phyloP scores from a whole-genome alignment of 2,888 invertebrate species.

The Amphimallon solstitiale region DNA sequence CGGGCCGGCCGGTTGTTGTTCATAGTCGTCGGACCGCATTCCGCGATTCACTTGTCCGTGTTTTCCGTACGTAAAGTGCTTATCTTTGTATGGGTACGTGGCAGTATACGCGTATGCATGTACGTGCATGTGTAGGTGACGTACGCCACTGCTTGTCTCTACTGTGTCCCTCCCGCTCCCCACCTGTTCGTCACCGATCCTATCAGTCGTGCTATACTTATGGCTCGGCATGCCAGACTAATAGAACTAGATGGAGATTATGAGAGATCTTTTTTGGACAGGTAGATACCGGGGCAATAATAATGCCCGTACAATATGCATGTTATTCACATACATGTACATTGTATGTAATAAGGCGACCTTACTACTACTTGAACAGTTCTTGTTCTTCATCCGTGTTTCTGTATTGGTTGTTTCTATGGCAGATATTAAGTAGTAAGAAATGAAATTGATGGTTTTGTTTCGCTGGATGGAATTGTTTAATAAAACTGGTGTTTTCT shows the following conservation, averaged over 20 bases:
- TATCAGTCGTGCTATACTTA: conserved; percentile 53
- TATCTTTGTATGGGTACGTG: no score
- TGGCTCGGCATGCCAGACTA: conserved; percentile 51
- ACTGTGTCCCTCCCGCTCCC: neutral
- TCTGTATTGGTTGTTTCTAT: no score
- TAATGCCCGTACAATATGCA: conserved; percentile 3
- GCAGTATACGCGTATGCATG: no score
- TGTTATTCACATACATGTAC: no score
- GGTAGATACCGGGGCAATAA: conserved; percentile 33
- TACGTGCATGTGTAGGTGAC: no score
- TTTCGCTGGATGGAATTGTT: no score
- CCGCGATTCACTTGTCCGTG: conserved; percentile 57
- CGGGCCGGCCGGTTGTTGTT: conserved; percentile 31
- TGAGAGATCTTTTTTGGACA: conserved; percentile 41
- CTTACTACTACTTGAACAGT: no score
- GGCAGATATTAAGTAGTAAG: no score
- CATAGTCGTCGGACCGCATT: conserved; percentile 56
- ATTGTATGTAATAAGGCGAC: no score
- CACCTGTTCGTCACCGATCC: conserved; percentile 44
- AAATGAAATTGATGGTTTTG: no score
- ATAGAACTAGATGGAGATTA: conserved; percentile 52
- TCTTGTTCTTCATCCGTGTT: no score
- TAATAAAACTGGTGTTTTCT: no score
- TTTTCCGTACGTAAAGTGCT: neutral
- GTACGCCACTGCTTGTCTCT: neutral